Evolutionary conservation across 2,888 invertebrate species (phyloP), one percentile per base, ranked within the genome.

Genomic region (Volucella inflata): DNA sequence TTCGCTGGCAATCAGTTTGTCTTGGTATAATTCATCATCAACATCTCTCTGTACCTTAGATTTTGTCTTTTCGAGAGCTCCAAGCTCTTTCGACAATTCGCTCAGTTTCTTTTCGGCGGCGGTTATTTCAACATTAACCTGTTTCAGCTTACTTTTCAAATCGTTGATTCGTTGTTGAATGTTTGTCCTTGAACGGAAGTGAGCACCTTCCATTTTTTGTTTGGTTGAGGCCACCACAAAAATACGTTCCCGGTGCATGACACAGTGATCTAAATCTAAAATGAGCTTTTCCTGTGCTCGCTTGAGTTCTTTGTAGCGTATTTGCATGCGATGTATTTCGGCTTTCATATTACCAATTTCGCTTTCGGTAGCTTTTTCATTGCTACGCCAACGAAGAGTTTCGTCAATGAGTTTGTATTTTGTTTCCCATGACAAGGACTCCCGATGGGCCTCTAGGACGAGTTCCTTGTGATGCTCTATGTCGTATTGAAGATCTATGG

Each of bases 311-410:
- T 87, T 89, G 55, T 89, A 89, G 2, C 92, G 89, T 50, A 96
- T 96, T 92, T 96, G 94, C 97, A 97, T 97, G 88, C 95, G 94
- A 88, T 97, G 97, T 89, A 97, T 97, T 93, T 97, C 97, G 48
- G 93, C 93, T 89, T 94, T 95, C 96, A 97, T 97, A 42, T 93
- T 93, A 0, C 95, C 95, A 17, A 96, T 94, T 90, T 97, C 97
- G 2, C 97, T 96, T 6, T 93, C 94, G 2, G 93, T 92, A 0
- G 94, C 93, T 75, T 94, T 93, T 74, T 96, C 96, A 44, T 94
- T 93, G 70, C 94, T 94, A 62, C 96, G 94, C 89, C 94, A 95
- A 88, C 94, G 94, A 89, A 95, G 94, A 0, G 96, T 94, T 89
- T 97, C 96, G 21, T 94, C 94, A 1, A 96, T 95, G 88, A 96